phyloP scores from a whole-genome alignment of 2,113 vertebrate genomes.

The Oreotrochilus melanogaster region DNA sequence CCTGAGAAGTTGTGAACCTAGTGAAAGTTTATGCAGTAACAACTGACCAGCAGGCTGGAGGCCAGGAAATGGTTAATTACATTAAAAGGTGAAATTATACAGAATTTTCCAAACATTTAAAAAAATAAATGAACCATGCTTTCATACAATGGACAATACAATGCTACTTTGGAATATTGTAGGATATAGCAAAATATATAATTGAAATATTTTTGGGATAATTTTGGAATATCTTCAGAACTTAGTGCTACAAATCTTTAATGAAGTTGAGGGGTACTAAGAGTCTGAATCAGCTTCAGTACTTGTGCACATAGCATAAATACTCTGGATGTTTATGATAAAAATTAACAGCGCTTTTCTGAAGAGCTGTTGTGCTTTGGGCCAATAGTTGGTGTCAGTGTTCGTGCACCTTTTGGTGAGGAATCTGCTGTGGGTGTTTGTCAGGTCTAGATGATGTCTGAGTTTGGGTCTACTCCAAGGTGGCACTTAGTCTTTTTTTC shows the following conservation, averaged over 20 bases:
- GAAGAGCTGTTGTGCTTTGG: not conserved
- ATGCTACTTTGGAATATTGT: not conserved
- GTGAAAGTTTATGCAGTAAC: not conserved
- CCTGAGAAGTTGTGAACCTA: not conserved
- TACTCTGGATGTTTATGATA: not conserved
- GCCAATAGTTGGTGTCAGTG: rapidly evolving
- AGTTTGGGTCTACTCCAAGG: not conserved
- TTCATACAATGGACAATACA: not conserved
- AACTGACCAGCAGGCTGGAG: not conserved
- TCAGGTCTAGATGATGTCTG: not conserved
- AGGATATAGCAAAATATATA: not conserved
- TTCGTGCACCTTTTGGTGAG: not conserved
- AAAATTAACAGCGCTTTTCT: not conserved
- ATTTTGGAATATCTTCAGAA: not conserved
- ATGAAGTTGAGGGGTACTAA: not conserved
- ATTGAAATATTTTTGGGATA: not conserved
- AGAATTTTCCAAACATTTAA: not conserved
- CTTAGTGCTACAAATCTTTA: not conserved
- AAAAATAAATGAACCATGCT: not conserved
- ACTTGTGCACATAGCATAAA: not conserved
- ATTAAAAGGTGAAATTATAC: not conserved
- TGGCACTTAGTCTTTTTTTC: not conserved
- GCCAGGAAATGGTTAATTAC: not conserved
- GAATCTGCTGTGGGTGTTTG: not conserved
- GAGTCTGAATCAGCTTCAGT: not conserved